phyloP scores from a whole-genome alignment of 1,140 invertebrate genomes.

The Papilio helenus region DNA sequence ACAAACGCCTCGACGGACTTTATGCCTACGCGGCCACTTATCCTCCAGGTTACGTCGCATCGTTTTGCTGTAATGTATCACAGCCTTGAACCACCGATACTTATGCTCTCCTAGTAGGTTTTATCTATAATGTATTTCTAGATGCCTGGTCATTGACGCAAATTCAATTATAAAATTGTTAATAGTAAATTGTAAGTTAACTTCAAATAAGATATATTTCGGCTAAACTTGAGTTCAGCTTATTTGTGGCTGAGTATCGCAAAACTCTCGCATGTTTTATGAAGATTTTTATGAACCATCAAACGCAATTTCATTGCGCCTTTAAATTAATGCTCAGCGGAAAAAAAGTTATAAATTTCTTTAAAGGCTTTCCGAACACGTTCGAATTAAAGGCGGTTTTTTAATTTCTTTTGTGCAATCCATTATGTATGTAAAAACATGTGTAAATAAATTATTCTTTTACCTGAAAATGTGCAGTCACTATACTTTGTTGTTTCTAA shows the following conservation, averaged over 20 bases:
- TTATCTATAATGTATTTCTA: not conserved
- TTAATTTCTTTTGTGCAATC: conserved; percentile 9
- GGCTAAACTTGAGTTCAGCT: not conserved
- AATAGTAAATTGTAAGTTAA: not conserved
- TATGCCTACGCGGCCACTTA: conserved; percentile 20
- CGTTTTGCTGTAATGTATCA: not conserved
- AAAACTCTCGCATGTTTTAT: conserved; percentile 34
- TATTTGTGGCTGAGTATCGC: not conserved
- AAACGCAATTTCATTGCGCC: conserved; percentile 30
- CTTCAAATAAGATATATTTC: not conserved
- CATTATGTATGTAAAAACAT: not conserved
- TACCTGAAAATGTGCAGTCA: not conserved
- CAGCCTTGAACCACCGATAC: not conserved
- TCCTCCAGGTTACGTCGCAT: not conserved
- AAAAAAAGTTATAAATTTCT: conserved; percentile 26
- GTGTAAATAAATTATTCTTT: not conserved
- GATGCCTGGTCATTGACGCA: not conserved
- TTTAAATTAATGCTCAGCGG: not conserved
- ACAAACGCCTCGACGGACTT: not conserved
- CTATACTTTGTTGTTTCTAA: not conserved
- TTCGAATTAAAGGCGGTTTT: conserved; percentile 17
- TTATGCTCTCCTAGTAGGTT: conserved; percentile 8
- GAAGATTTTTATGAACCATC: conserved; percentile 37
- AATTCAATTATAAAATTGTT: not conserved
- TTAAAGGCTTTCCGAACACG: conserved; percentile 22